These are phyloP conservation scores for Rhinichthys osculus DNA, from an alignment of 2,797 vertebrate species.

Conservation along the genomic window DNA sequence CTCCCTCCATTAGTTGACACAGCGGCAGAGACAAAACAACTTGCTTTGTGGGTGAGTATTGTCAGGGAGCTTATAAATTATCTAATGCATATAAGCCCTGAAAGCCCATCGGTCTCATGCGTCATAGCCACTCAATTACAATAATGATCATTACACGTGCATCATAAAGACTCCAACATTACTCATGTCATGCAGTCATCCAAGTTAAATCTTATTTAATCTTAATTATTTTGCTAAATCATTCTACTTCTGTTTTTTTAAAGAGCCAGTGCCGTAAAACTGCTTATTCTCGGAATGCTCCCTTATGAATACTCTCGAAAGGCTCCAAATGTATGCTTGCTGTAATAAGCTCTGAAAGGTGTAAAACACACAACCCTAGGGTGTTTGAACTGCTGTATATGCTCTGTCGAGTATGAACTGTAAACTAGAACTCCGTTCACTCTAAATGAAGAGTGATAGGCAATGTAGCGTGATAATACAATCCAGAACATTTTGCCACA, in stretches of 20 bases:
- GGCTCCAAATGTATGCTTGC: background rate
- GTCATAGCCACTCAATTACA: slow-evolving; percentile 23
- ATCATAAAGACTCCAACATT: slow-evolving; percentile 1
- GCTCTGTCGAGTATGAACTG: slow-evolving; percentile 12
- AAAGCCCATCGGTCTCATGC: background rate
- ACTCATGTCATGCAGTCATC: slow-evolving; percentile 23
- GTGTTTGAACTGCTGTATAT: slow-evolving; percentile 18
- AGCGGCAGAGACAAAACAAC: slow-evolving; percentile 11
- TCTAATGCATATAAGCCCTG: slow-evolving; percentile 11
- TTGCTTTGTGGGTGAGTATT: slow-evolving; percentile 1
- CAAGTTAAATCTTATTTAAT: slow-evolving; percentile 13
- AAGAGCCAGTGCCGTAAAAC: background rate
- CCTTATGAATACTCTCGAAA: background rate
- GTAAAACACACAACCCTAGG: slow-evolving; percentile 21
- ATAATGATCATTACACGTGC: background rate
- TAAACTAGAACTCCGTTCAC: slow-evolving; percentile 17
- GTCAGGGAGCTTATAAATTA: slow-evolving; percentile 23
- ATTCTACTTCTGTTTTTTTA: background rate
- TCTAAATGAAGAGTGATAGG: slow-evolving; percentile 14
- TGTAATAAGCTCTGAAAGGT: background rate
- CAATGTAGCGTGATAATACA: slow-evolving; percentile 17
- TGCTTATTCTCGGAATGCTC: background rate
- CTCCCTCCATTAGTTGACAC: slow-evolving; percentile 9
- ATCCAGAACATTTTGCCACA: slow-evolving; percentile 28
- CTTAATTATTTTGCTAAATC: slow-evolving; percentile 14